Conservation (phyloP, 2,113 vertebrate genomes). For the Nothobranchius furzeri region DNA sequence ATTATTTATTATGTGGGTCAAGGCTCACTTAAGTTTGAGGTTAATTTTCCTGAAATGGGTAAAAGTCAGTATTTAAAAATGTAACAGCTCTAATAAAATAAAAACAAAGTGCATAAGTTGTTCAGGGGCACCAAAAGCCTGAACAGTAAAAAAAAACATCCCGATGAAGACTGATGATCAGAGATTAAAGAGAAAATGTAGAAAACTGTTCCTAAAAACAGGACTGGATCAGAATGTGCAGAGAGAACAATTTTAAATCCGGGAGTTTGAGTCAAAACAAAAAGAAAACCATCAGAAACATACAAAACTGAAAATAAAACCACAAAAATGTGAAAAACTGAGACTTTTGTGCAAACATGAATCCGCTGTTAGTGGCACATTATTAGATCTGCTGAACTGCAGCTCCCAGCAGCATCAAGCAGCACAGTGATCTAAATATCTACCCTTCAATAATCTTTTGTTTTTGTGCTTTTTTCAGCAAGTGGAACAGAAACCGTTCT, state of each 20-base stretch:
- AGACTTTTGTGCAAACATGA: not conserved
- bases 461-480: conserved; percentile 20
- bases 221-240: not conserved
- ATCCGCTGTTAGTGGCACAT: conserved; percentile 29
- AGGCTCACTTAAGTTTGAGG: not conserved
- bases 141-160: not conserved
- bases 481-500: not conserved
- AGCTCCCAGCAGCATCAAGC: conserved; percentile 23
- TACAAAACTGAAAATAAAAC: not conserved
- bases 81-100: not conserved
- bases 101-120: not conserved
- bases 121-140: not conserved
- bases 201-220: not conserved
- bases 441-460: not conserved
- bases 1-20: not conserved
- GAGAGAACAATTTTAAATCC: too few species aligned
- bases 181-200: not conserved
- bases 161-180: not conserved
- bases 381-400: not conserved
- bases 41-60: not conserved
- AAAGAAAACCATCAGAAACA: not conserved
- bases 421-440: not conserved
- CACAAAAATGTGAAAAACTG: not conserved
- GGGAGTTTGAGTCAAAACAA: too few species aligned
- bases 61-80: not conserved